Conservation (phyloP, 2,113 vertebrate genomes). For the Pseudorectes ferrugineus region DNA sequence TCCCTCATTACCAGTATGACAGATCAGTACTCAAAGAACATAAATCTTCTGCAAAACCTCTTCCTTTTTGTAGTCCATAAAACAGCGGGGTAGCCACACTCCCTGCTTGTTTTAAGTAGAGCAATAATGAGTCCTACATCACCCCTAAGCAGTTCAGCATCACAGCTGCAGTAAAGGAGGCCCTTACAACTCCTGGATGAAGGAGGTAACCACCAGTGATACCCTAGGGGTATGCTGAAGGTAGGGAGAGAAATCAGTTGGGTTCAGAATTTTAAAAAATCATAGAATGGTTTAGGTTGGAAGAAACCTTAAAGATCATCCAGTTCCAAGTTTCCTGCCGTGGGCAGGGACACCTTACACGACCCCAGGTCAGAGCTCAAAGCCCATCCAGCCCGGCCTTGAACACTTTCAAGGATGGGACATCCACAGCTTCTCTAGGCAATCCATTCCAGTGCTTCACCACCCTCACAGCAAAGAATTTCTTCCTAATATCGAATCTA, state of each 20-base stretch:
- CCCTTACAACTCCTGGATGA: not conserved
- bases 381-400: not conserved
- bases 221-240: accelerated
- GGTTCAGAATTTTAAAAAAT: not conserved
- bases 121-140: not conserved
- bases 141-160: not conserved
- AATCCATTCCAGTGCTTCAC: not conserved
- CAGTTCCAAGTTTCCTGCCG: not conserved
- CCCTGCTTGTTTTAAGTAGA: not conserved
- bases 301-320: not conserved
- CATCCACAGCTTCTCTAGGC: not conserved
- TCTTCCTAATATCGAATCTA: not conserved
- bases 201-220: not conserved
- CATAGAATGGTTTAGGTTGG: not conserved
- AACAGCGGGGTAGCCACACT: accelerated
- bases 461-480: not conserved
- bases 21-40: not conserved
- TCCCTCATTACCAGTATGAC: not conserved
- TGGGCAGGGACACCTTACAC: not conserved
- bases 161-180: not conserved
- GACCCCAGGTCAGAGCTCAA: not conserved
- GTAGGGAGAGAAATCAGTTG: not conserved
- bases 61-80: not conserved
- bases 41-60: not conserved
- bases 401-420: not conserved